Base-by-base conservation (phyloP, 2,113 vertebrate genomes). In the Callaeas wilsoni region DNA sequence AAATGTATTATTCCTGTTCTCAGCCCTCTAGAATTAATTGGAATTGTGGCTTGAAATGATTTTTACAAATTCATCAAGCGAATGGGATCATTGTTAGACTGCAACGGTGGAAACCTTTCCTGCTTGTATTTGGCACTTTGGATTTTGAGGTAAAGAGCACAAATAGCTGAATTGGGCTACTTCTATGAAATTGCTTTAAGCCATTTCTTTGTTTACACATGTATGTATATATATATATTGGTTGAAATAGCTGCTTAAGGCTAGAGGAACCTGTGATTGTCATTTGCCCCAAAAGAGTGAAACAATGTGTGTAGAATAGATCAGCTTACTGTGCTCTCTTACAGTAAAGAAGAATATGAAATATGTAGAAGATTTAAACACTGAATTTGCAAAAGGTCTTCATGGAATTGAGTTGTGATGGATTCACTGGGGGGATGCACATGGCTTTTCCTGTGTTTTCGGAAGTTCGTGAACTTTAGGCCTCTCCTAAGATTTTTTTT, bases 21-120 rank as follows among this genome's bases (percentile, higher is more conserved):
- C 70, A 85, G 52, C 68, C 86, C 96, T 94, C 95, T 86, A 90
- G 94, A 96, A 96, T 92, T 94, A 89, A 77, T 87, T 91, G 74
- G 60, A 90, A 93, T 90, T 96, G 95, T 96, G 95, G 80, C 93
- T 97, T 91, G 85, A 95, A 97, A 94, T 89, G 37, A 79, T 73
- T 95, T 96, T 95, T 95, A 78, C 94, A 95, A 97, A 97, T 95
- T 97, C 87, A 25, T 83, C 53, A 37, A 89, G 50, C 77, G 95
- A 96, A 91, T 67, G 71, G 89, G 90, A 87, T 96, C 70, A 77
- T 64, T 78, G 11, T 84, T 88, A 85, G 82, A 87, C 59, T 87
- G 39, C 84, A 86, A 12, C 85, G 79, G 83, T 83, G 86, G 39
- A 89, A 94, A 95, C 42, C 33, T 60, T 69, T 94, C 82, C 60